These are phyloP conservation scores for Orientallactaga bullata DNA, from an alignment of 2,113 vertebrate species.

Conservation along the genomic window DNA sequence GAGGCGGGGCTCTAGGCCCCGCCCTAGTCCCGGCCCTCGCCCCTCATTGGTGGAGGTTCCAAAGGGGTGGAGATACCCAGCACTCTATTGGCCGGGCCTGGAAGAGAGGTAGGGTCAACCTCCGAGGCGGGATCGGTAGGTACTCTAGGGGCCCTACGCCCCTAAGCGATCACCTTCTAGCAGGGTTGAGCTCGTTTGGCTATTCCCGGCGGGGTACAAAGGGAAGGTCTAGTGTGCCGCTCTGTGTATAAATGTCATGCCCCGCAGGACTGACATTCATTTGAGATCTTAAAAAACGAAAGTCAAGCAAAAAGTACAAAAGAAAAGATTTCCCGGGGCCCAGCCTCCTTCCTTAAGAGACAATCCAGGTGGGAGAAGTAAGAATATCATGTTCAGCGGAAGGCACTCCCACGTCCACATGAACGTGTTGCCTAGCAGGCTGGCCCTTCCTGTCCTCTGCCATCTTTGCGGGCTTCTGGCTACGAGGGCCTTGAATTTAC, in stretches of 20 bases:
- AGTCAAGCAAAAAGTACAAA: neutral
- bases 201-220: neutral
- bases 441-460: neutral
- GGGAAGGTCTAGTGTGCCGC: neutral
- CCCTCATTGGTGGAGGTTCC: slow-evolving; percentile 50
- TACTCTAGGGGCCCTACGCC: neutral
- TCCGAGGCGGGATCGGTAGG: slow-evolving; percentile 1
- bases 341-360: neutral
- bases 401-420: neutral
- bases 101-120: neutral
- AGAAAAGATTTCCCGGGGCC: neutral
- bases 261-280: neutral
- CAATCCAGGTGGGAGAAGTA: neutral
- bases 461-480: too few species aligned
- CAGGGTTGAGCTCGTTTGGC: neutral
- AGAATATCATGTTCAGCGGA: too few species aligned
- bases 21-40: neutral
- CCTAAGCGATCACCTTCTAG: neutral
- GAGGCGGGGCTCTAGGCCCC: neutral
- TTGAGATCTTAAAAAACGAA: neutral
- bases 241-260: neutral
- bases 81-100: slow-evolving; percentile 13
- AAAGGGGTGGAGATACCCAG: neutral
- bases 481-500: neutral
- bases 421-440: neutral